Percentiles rank a stretch among this genome's conserved stretches.
Conservation (phyloP, 2,113 vertebrate genomes). For the Dromiciops gliroides region DNA sequence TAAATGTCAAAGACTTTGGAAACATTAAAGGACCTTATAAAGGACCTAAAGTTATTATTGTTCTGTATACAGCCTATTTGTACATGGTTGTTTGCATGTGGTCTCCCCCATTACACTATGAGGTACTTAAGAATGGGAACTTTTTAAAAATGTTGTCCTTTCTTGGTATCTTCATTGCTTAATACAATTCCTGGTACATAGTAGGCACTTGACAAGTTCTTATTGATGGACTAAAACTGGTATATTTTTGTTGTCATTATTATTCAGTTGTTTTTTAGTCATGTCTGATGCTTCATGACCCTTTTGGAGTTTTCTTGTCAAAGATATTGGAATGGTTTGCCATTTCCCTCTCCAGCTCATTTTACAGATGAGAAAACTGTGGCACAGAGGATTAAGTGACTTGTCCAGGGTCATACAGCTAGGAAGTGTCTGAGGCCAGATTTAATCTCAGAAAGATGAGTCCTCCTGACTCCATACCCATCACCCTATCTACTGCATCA, state of each 20-base stretch:
- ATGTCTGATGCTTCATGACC: background rate
- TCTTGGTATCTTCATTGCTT: background rate
- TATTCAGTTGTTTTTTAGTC: background rate
- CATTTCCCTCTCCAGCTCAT: background rate
- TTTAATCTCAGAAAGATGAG: background rate
- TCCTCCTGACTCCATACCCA: background rate
- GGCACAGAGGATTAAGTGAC: background rate
- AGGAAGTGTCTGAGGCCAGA: background rate
- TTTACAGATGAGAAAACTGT: background rate
- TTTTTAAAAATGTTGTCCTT: background rate
- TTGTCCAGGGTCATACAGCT: background rate
- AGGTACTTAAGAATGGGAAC: background rate
- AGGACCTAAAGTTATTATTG: background rate
- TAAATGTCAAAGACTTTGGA: background rate
- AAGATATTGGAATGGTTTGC: background rate
- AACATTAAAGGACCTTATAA: background rate
- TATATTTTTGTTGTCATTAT: background rate
- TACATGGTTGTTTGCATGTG: background rate
- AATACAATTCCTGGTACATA: background rate
- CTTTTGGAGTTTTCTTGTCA: background rate
- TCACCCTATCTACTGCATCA: background rate
- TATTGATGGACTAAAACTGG: background rate
- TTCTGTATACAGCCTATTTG: background rate
- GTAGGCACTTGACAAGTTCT: background rate
- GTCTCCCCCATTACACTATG: background rate